Evolutionary conservation across 2,888 invertebrate species (phyloP), one percentile per base, ranked within the genome.

Genomic region (Dicyrtoma fusca): DNA sequence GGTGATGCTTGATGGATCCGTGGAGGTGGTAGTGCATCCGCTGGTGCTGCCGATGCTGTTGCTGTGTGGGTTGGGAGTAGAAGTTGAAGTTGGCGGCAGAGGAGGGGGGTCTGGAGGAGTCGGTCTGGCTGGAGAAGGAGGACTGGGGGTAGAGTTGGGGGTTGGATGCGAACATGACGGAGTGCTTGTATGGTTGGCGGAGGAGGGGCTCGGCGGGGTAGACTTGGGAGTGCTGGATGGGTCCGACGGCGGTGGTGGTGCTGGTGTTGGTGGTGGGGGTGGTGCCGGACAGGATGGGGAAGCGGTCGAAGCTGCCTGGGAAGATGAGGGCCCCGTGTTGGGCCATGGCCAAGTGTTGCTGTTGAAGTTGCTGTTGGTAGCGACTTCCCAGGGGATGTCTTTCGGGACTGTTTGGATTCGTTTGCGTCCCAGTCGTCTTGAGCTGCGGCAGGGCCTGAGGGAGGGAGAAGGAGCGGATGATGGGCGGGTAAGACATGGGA

Each of bases 111-210:
- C 69, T 14, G 11, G 62, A 62, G 17, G 62, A 62, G 42, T 69
- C 69, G 1, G 69, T 69, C 14, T 61, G 62, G 34, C 61, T 68
- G 47, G 73, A 11, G 71, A 61, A 74, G 1, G 74, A 69, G 14
- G 74, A 74, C 14, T 76, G 75, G 0, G 79, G 77, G 53, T 77
- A 79, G 1, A 79, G 73, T 71, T 79, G 79, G 3, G 79, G 79
- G 49, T 79, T 79, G 3, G 77, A 78, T 13, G 77, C 77, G 68
- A 79, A 79, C 79, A 79, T 79, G 1, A 79, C 79, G 5, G 77
- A 78, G 59, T 77, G 73, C 61, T 79, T 79, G 55, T 71, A 55
- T 6, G 55, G 59, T 1, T 51, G 25, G n/a, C 53, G 25, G 5
- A 72, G 45, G 3, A 69, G 51, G 8, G 74, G 64, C 42, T 59